Conservation (phyloP, 2,888 invertebrate species). For the Hydroisotoma schaefferi region DNA sequence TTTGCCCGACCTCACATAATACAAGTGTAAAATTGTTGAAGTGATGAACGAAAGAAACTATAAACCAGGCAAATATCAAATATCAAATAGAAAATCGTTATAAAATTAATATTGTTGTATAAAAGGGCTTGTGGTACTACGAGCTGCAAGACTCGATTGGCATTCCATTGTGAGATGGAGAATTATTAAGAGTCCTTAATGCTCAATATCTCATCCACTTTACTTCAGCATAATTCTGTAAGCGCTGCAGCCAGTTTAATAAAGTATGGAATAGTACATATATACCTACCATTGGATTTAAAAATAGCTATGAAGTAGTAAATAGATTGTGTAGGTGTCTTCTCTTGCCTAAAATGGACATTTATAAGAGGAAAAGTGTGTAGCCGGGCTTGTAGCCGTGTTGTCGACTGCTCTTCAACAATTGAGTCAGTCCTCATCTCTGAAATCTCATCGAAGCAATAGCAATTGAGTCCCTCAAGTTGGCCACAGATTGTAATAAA, state of each 20-base stretch:
- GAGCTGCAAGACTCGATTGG: conserved; percentile 4
- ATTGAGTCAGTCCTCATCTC: background rate
- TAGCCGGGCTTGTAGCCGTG: conserved; percentile 1
- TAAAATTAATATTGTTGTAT: too few relatives aligned
- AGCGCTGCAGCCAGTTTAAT: background rate
- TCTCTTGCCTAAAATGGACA: conserved; percentile 15
- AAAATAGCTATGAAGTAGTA: conserved; percentile 3
- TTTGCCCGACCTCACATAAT: too few relatives aligned
- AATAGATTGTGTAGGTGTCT: too few relatives aligned
- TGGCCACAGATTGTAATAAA: background rate
- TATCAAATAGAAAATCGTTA: too few relatives aligned
- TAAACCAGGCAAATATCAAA: too few relatives aligned
- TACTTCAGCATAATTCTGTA: background rate
- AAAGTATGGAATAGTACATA: too few relatives aligned
- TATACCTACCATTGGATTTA: too few relatives aligned
- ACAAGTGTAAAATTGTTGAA: too few relatives aligned
- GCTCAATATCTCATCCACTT: conserved; percentile 1
- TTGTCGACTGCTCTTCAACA: conserved; percentile 6
- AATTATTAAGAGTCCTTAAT: conserved; percentile 4
- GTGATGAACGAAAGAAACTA: too few relatives aligned
- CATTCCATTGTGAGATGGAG: conserved; percentile 1
- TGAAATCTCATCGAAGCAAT: background rate
- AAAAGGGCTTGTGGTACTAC: too few relatives aligned
- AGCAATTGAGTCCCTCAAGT: background rate
- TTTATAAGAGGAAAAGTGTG: conserved; percentile 17